phyloP scores from a whole-genome alignment of 2,113 vertebrate species.

The Oreocharis arfaki region DNA sequence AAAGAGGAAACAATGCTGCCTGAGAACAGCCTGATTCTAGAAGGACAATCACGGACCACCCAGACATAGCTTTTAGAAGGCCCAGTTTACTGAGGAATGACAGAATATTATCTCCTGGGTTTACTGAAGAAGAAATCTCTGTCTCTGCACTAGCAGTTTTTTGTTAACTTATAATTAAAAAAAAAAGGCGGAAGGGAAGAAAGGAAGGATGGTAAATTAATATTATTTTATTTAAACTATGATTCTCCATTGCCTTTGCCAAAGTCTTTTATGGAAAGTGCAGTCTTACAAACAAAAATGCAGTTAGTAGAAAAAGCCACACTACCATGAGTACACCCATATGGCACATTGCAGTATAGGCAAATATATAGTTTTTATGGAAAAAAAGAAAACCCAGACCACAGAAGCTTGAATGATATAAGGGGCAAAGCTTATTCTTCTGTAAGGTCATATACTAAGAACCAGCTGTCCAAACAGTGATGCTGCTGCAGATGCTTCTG shows the following conservation, averaged over 20 bases:
- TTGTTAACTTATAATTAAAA: slow-evolving; percentile 30
- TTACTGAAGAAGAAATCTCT: slow-evolving; percentile 34
- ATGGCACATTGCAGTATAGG: neutral
- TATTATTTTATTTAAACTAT: slow-evolving; percentile 34
- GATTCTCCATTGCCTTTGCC: slow-evolving; percentile 35
- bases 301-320: slow-evolving; percentile 3
- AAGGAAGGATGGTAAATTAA: slow-evolving; percentile 19
- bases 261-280: slow-evolving; percentile 52
- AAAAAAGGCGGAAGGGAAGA: neutral
- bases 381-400: neutral
- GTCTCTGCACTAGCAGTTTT: neutral
- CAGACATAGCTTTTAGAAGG: slow-evolving; percentile 38
- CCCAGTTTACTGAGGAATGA: slow-evolving; percentile 18
- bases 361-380: slow-evolving; percentile 1
- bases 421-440: neutral
- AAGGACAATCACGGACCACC: slow-evolving; percentile 32
- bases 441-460: slow-evolving; percentile 8
- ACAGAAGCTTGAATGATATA: neutral
- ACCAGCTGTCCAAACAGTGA: slow-evolving; percentile 40
- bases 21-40: neutral
- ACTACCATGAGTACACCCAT: neutral
- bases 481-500: slow-evolving; percentile 35
- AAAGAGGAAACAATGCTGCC: neutral
- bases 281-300: slow-evolving; percentile 29
- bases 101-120: neutral